A percentile compares a stretch with the other conserved stretches of the same genome.
Conservation (phyloP, 2,888 invertebrate species). For the Dorcus hopei region DNA sequence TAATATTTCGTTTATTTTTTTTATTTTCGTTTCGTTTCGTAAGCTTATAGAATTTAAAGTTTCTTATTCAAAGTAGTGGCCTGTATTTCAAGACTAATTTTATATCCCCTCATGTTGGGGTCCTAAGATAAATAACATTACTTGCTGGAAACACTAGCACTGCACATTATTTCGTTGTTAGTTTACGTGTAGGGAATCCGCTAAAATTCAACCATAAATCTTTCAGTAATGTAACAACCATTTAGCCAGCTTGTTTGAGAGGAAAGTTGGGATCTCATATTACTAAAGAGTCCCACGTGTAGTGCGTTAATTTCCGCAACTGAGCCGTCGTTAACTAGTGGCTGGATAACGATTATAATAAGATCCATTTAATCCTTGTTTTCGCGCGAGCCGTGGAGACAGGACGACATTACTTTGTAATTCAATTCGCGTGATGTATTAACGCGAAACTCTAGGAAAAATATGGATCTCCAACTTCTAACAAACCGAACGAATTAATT, state of each 20-base stretch:
- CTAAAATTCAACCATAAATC: slow-evolving; percentile 5
- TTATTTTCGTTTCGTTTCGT: no score
- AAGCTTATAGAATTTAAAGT: no score
- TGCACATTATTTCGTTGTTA: not conserved
- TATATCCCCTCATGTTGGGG: no score
- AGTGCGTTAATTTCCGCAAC: slow-evolving; percentile 24
- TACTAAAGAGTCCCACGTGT: slow-evolving; percentile 23
- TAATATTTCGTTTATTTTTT: no score
- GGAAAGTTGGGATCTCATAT: slow-evolving; percentile 18
- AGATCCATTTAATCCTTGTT: slow-evolving; percentile 22
- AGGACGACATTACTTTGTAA: no score
- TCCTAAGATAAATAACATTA: not conserved
- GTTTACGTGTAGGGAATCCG: not conserved
- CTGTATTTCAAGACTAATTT: no score
- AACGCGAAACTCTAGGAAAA: no score
- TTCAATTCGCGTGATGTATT: no score
- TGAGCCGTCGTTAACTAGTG: slow-evolving; percentile 16
- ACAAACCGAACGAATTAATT: not conserved
- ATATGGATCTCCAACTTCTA: no score
- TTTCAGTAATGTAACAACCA: slow-evolving; percentile 10
- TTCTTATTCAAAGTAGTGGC: no score
- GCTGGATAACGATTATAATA: slow-evolving; percentile 29
- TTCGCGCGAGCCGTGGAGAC: not conserved
- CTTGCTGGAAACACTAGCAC: not conserved
- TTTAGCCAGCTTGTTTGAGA: slow-evolving; percentile 7